phyloP scores from a whole-genome alignment of 1,140 invertebrate species.

The Drosophila kurseongensis region DNA sequence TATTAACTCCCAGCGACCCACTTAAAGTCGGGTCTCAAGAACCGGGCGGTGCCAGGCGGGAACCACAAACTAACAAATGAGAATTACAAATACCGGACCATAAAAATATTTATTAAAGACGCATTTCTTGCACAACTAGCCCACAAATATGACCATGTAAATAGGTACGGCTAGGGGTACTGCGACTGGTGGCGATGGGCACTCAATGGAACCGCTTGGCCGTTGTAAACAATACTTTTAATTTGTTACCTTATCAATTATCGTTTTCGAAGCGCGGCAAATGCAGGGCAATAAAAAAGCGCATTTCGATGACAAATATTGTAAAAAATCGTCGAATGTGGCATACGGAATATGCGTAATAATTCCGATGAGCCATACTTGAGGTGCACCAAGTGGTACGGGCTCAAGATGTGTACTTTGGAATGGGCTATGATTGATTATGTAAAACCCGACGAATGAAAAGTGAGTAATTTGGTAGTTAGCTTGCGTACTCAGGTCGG shows the following conservation, averaged over 20 bases:
- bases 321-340: constrained; percentile 7
- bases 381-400: constrained; percentile 30
- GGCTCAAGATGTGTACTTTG: constrained; percentile 6
- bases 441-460: constrained; percentile 30
- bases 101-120: constrained; percentile 69
- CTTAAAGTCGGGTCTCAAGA: constrained; percentile 39
- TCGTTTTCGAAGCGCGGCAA: constrained; percentile 14
- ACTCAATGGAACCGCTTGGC: constrained; percentile 50
- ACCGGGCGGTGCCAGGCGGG: constrained; percentile 21
- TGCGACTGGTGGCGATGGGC: constrained; percentile 41
- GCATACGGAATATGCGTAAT: constrained; percentile 45
- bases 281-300: constrained; percentile 32
- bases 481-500: neutral
- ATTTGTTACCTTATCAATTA: constrained; percentile 70
- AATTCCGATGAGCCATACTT: constrained; percentile 33
- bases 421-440: constrained; percentile 36
- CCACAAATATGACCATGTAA: constrained; percentile 34
- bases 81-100: constrained; percentile 40
- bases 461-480: constrained; percentile 42
- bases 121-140: constrained; percentile 70
- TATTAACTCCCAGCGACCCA: constrained; percentile 54
- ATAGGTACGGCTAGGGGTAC: constrained; percentile 17
- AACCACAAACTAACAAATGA: constrained; percentile 23
- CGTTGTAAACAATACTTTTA: constrained; percentile 63
- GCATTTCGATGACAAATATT: constrained; percentile 36